Base-by-base conservation (phyloP, 2,113 vertebrate species). In the Nicator chloris region DNA sequence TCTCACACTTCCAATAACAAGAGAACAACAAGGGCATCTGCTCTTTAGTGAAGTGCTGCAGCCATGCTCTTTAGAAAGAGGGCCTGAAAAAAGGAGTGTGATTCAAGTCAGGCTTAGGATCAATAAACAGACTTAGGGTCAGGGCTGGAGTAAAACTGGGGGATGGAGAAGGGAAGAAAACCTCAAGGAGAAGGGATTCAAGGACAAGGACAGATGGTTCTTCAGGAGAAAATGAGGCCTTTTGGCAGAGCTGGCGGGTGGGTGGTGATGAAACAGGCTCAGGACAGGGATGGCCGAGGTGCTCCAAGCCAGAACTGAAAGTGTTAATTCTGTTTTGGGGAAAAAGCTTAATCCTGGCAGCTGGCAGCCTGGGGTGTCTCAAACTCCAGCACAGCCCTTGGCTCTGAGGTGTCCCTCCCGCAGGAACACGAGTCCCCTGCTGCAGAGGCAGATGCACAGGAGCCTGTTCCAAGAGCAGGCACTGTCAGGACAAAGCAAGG, bases 1-100 rank as follows among this genome's bases (percentile, higher is more conserved):
- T 72, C 72, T 96, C 88, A 91, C 90, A 91, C 86, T 91, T 88
- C 53, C 92, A 90, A 57, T 91, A 96, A 91, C 92, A 93, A 88
- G 92, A 68, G 91, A 81, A 90, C 78, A 93, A 87, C 88, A 92
- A 96, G 95, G 88, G 76, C 86, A 86, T 75, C 95, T 78, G 64
- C 76, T 93, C n/a, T 81, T 88, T 30, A 65, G 86, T 53, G 68
- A 82, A 95, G 85, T 88, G 88, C 33, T 91, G 82, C 64, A 51
- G 75, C 78, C 73, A 7, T 65, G 82, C 69, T 82, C 90, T 90
- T 95, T 76, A 86, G 88, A 81, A 90, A 66, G 39, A 73, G 35
- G 71, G 44, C 33, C 51, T 75, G 90, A 59, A 78, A 96, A 94
- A 85, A 63, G 63, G 35, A 81, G 44, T 45, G 84, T 86, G 94